These are phyloP conservation scores for Cygnus atratus DNA, from an alignment of 2,113 vertebrate genomes.

Conservation along the genomic window DNA sequence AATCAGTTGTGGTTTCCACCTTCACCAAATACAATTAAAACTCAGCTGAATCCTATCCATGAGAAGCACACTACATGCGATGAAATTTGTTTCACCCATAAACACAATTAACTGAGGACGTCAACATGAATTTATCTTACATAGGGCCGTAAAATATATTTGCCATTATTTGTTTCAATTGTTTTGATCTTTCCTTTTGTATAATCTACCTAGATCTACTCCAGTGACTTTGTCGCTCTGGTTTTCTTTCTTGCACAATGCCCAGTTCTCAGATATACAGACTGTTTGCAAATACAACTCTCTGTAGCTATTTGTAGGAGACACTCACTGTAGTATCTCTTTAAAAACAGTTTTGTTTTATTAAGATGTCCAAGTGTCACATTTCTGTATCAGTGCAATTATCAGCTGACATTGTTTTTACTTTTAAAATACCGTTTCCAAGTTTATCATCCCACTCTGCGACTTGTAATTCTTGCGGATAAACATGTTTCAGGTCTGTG, in stretches of 20 bases:
- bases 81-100: neutral
- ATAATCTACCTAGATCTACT: neutral
- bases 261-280: neutral
- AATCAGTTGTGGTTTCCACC: neutral
- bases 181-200: neutral
- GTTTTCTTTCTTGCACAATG: neutral
- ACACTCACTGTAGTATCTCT: neutral
- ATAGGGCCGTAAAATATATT: neutral
- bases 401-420: constrained; percentile 39
- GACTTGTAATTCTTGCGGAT: constrained; percentile 39
- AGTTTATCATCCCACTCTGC: constrained; percentile 6
- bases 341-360: constrained; percentile 9
- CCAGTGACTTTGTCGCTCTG: neutral
- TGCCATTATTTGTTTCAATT: neutral
- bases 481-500: constrained; percentile 46
- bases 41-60: neutral
- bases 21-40: neutral
- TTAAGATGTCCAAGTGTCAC: neutral
- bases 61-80: neutral
- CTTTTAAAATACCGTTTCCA: constrained; percentile 44
- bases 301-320: neutral
- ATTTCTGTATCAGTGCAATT: constrained; percentile 8
- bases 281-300: neutral
- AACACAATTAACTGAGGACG: neutral
- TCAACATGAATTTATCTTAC: neutral